Evolutionary conservation across 2,888 invertebrate genomes (phyloP), one percentile per base, ranked within the genome.

Genomic region (Dyspetes luteomarginatus): DNA sequence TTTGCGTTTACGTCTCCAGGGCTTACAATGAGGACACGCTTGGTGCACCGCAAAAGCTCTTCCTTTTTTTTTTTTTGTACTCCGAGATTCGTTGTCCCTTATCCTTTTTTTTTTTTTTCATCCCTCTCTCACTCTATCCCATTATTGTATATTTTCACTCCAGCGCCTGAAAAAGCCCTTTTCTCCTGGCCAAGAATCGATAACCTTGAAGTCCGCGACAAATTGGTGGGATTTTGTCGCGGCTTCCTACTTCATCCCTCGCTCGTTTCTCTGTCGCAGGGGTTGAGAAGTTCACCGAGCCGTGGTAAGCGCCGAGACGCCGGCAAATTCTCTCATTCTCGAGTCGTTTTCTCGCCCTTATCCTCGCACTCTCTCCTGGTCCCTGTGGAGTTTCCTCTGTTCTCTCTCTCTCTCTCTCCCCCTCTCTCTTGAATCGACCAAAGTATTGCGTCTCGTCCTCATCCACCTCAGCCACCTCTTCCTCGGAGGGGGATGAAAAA

Each of bases 181-280:
- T 28, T 12, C 15, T 48, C 24, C 7, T 24, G 15, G 41, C 62
- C 45, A 55, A 69, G 81, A 88, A 86, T 86, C 87, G 86, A 88
- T 88, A 88, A 82, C 52, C 76, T 68, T 56, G 80, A 77, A 81
- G 86, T 85, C 81, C 82, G 83, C 85, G 83, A 86, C 85, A 88
- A 88, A 87, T 88, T 88, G 87, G 87, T 84, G 88, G 87, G 86
- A 85, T 83, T 87, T 85, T 86, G 86, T 86, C 84, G 80, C 84
- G 80, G 76, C 62, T 82, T 84, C 77, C 73, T 43, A 48, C 68
- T 72, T 72, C 48, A 60, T 76, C 74, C 69, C 48, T 67, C 50
- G 26, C 36, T 26, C 65, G 58, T 68, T 30, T 22, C 41, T 52
- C 36, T 9, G 19, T 17, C n/a, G 52, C 22, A 58, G 75, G 74